These are phyloP conservation scores for Corythornis cristatus DNA, from an alignment of 2,113 vertebrate species.

Conservation along the genomic window DNA sequence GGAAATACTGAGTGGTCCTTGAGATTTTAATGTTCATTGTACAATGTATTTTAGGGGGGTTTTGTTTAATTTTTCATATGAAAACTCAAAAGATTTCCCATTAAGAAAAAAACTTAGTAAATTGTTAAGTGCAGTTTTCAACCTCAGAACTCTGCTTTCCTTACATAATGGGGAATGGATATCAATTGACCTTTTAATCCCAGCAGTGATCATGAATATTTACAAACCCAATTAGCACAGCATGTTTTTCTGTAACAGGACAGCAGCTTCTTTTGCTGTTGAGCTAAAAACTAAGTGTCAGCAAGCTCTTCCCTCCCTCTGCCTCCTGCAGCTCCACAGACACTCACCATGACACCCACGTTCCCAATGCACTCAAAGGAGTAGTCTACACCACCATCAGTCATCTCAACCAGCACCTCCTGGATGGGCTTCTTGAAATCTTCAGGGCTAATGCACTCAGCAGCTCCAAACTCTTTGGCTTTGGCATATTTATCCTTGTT, in stretches of 20 bases:
- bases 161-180: background rate
- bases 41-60: background rate
- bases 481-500: conserved; percentile 80
- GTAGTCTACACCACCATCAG: conserved; percentile 80
- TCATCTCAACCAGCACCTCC: conserved; percentile 79
- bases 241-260: background rate
- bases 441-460: conserved; percentile 79
- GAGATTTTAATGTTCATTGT: background rate
- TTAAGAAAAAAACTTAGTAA: background rate
- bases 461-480: conserved; percentile 81
- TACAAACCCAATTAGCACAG: background rate
- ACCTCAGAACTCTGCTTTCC: background rate
- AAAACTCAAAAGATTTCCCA: background rate
- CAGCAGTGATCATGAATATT: background rate
- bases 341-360: conserved; percentile 80
- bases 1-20: background rate
- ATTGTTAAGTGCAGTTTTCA: background rate
- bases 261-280: background rate
- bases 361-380: conserved; percentile 85
- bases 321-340: fast-evolving
- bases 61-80: background rate
- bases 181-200: background rate
- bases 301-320: background rate
- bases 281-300: background rate
- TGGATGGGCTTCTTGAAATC: conserved; percentile 80